Base-by-base conservation (phyloP, 2,113 vertebrate genomes). In the Eubucco bourcierii region DNA sequence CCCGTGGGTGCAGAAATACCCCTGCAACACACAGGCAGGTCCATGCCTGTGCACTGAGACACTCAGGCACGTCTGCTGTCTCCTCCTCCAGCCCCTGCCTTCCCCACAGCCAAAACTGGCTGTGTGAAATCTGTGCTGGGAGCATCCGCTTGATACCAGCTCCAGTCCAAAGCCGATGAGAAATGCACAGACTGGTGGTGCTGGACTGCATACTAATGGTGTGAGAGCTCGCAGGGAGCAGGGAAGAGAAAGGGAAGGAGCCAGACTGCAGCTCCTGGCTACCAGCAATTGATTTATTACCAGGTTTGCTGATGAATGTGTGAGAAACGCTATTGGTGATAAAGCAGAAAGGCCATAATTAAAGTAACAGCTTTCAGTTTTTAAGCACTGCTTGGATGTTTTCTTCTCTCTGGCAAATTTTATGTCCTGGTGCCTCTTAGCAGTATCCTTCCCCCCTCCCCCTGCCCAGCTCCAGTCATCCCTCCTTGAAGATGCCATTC, bases 301-400 rank as follows among this genome's bases (percentile, higher is more conserved):
- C 88, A 60, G 90, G 81, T 96, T 96, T 94, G 88, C 97, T 96
- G 96, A 97, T 85, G 97, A 97, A 97, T 95, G 96, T 95, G 95
- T 96, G 97, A 97, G 97, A 91, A 97, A 93, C 11, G 52, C 90
- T 87, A 61, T 92, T 91, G 77, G 96, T 92, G 97, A 97, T 95
- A 94, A 96, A 97, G 92, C 96, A 91, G 97, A 94, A 94, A 60
- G 91, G 64, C 93, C 90, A 10, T 97, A 97, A 98, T 97, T 97
- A 97, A 97, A 98, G 95, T 90, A 97, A 88, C 97, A 96, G 96
- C 94, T 96, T 97, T 97, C 94, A 94, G 93, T 95, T 97, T 95
- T 94, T 93, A 97, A 97, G 95, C 68, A 86, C 92, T 53, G 76
- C 94, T 97, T 29, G 15, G 17, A 76, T 75, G 41, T 52, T 93